These are phyloP conservation scores for Paratilapia polleni DNA, from an alignment of 2,113 vertebrate genomes.

Conservation along the genomic window DNA sequence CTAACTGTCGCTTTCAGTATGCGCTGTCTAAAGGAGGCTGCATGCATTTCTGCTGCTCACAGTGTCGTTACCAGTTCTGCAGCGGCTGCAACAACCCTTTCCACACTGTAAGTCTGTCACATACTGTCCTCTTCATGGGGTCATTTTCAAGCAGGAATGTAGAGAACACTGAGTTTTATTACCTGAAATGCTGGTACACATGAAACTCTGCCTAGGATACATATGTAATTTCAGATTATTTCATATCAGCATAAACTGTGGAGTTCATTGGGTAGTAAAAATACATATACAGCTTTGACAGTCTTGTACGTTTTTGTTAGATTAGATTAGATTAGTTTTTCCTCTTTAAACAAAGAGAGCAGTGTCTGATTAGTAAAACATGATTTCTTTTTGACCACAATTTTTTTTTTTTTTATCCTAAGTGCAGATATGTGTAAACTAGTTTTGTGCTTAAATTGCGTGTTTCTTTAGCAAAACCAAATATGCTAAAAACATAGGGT, in stretches of 20 bases:
- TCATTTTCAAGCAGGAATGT: not conserved
- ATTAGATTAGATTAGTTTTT: not conserved
- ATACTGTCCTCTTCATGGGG: not conserved
- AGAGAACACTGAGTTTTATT: too few species aligned
- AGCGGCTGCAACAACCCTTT: constrained; percentile 92
- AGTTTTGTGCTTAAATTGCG: too few species aligned
- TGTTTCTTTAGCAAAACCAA: too few species aligned
- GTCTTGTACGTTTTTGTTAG: not conserved
- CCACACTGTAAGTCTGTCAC: constrained; percentile 77
- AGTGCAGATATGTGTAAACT: too few species aligned
- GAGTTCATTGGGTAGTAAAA: not conserved
- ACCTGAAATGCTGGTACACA: too few species aligned
- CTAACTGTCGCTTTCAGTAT: constrained; percentile 90
- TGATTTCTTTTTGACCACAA: not conserved
- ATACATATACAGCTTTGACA: not conserved
- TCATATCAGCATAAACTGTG: not conserved
- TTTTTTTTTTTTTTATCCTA: not conserved
- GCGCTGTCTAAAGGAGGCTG: constrained; percentile 90
- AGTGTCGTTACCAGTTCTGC: constrained; percentile 93
- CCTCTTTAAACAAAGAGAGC: not conserved
- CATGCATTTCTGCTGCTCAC: constrained; percentile 92
- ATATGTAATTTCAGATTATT: not conserved
- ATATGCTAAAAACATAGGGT: too few species aligned
- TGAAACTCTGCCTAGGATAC: not conserved
- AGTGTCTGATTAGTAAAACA: not conserved